Evolutionary conservation across 2,113 vertebrate genomes (phyloP).

Genomic region (Suncus etruscus): DNA sequence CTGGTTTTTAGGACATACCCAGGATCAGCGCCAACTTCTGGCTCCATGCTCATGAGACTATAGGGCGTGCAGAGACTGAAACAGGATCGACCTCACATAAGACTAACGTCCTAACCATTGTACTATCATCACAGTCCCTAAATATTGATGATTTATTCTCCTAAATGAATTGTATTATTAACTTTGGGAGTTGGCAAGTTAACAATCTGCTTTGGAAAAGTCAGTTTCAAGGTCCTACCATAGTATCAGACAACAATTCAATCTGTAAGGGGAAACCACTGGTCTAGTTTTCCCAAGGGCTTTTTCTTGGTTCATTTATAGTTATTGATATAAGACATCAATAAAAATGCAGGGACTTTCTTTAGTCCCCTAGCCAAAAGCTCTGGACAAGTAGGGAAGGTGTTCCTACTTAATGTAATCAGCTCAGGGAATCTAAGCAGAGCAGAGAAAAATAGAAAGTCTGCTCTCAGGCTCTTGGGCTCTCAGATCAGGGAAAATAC

Average conservation of each 20-base stretch:
- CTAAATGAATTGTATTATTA: neutral
- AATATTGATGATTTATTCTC: neutral
- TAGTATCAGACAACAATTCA: rapidly evolving
- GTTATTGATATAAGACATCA: too few species aligned
- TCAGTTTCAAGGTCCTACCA: neutral
- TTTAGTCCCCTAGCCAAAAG: too few species aligned
- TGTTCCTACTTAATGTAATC: neutral
- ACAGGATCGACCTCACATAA: too few species aligned
- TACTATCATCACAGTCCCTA: too few species aligned
- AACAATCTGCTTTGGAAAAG: neutral
- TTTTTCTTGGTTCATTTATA: neutral
- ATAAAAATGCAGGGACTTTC: too few species aligned
- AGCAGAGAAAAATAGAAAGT: neutral
- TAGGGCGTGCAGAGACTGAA: too few species aligned
- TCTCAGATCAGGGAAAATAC: neutral
- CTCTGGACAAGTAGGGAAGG: neutral
- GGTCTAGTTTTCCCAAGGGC: neutral
- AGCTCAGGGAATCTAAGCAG: neutral
- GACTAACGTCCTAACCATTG: too few species aligned
- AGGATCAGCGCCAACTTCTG: too few species aligned
- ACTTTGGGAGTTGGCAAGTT: neutral
- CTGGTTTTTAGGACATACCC: too few species aligned
- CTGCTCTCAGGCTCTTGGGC: neutral
- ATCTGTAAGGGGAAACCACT: neutral
- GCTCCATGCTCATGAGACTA: too few species aligned